These are phyloP conservation scores for Tribolium castaneum DNA, from an alignment of 1,140 invertebrate species.

Conservation along the genomic window DNA sequence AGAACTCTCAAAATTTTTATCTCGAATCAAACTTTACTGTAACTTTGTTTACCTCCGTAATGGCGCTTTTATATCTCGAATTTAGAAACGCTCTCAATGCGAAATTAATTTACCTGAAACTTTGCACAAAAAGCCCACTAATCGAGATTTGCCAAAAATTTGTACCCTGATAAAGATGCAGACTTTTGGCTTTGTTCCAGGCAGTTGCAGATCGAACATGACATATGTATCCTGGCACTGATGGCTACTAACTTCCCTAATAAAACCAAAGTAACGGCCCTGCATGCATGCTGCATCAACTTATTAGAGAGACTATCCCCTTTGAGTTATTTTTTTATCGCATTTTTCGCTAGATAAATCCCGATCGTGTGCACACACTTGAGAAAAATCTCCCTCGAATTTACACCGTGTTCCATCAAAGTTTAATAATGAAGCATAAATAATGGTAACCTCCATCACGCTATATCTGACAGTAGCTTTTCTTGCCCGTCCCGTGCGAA, in stretches of 20 bases:
- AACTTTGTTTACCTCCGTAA: constrained; percentile 6
- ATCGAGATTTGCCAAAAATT: no score
- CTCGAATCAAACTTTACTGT: constrained; percentile 4
- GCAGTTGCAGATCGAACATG: constrained; percentile 2
- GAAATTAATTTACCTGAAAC: constrained; percentile 19
- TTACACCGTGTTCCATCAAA: constrained; percentile 35
- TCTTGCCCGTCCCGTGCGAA: constrained; percentile 10
- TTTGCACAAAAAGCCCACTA: not conserved
- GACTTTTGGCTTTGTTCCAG: constrained; percentile 5
- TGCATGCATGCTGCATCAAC: not conserved
- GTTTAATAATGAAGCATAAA: constrained; percentile 37
- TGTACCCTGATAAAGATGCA: not conserved
- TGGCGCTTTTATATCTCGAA: constrained; percentile 13
- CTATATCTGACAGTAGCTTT: constrained; percentile 41
- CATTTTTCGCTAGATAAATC: constrained; percentile 12
- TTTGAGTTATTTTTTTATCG: not conserved
- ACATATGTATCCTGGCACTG: constrained; percentile 14
- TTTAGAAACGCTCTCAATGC: constrained; percentile 2
- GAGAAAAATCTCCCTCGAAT: not conserved
- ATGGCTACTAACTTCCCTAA: constrained; percentile 3
- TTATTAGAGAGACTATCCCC: not conserved
- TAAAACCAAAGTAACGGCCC: not conserved
- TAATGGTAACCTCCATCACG: constrained; percentile 43
- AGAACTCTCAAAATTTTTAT: not conserved
- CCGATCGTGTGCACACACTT: constrained; percentile 2